Conservation (phyloP, 2,113 vertebrate genomes). For the Oryzias curvinotus region DNA sequence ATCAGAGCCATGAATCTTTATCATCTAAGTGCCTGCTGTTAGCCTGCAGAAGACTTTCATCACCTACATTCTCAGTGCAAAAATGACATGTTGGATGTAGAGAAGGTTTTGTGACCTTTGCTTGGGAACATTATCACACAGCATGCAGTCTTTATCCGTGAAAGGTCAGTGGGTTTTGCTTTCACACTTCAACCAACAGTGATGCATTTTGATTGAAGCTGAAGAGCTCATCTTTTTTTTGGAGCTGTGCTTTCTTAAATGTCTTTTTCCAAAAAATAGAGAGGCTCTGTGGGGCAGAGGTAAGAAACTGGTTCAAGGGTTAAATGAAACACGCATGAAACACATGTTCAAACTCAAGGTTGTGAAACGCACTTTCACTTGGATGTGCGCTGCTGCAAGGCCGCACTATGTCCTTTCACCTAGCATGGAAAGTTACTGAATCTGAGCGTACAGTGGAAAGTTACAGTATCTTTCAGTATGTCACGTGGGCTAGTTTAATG, state of each 20-base stretch:
- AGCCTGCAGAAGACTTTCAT: not conserved
- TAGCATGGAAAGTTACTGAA: slow-evolving; percentile 31
- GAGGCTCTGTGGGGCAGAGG: not conserved
- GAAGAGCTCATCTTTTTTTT: not conserved
- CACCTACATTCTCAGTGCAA: not conserved
- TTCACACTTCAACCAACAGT: not conserved
- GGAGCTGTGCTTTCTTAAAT: not conserved
- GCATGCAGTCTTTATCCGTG: no score
- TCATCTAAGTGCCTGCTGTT: not conserved
- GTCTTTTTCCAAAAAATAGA: not conserved
- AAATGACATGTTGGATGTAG: not conserved
- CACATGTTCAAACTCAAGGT: not conserved
- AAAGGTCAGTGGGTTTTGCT: not conserved
- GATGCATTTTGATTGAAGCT: not conserved
- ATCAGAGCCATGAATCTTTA: not conserved
- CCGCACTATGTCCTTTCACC: slow-evolving; percentile 28
- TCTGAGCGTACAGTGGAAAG: slow-evolving; percentile 11
- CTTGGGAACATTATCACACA: not conserved
- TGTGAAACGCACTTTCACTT: slow-evolving; percentile 8
- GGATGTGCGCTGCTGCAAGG: not conserved
- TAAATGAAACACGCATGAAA: not conserved
- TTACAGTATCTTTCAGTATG: slow-evolving; percentile 16
- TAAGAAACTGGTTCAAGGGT: not conserved
- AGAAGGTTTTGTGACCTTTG: not conserved
- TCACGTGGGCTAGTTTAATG: not conserved